These are phyloP conservation scores for Eilema depressum DNA, from an alignment of 2,888 invertebrate species.

Conservation along the genomic window DNA sequence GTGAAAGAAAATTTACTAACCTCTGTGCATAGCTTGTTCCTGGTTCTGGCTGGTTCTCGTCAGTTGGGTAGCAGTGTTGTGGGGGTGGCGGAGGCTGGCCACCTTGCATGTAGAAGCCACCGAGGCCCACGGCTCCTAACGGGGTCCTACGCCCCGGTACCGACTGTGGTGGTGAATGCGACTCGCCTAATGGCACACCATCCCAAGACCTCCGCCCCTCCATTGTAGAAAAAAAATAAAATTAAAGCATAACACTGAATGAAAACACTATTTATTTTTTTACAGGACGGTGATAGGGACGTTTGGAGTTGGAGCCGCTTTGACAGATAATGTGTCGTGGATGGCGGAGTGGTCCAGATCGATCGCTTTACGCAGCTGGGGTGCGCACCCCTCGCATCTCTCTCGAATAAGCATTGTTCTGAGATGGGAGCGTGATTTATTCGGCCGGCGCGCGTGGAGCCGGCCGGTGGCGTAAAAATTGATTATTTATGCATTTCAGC, in stretches of 20 bases:
- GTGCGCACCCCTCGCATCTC: slow-evolving; percentile 86
- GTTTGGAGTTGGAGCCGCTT: slow-evolving; percentile 65
- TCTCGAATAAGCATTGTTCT: slow-evolving; percentile 73
- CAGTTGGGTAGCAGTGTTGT: slow-evolving; percentile 88
- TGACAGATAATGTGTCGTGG: slow-evolving; percentile 75
- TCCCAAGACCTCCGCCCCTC: slow-evolving; percentile 84
- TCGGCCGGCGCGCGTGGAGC: slow-evolving; percentile 63
- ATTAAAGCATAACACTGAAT: slow-evolving; percentile 70
- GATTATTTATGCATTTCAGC: slow-evolving; percentile 58
- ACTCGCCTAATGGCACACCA: slow-evolving; percentile 81
- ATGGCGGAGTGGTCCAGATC: slow-evolving; percentile 79
- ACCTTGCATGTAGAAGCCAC: slow-evolving; percentile 94
- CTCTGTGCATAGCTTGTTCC: slow-evolving; percentile 85
- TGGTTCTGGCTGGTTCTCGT: slow-evolving; percentile 93
- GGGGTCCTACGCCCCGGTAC: slow-evolving; percentile 92
- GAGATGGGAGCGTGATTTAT: slow-evolving; percentile 80
- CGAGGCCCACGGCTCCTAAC: slow-evolving; percentile 93
- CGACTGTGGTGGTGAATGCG: slow-evolving; percentile 87
- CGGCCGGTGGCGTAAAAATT: slow-evolving; percentile 55
- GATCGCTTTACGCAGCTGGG: slow-evolving; percentile 85
- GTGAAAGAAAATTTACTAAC: slow-evolving; percentile 57
- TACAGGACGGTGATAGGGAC: slow-evolving; percentile 49
- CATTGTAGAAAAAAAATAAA: slow-evolving; percentile 67
- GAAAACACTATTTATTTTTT: slow-evolving; percentile 53
- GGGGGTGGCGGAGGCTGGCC: slow-evolving; percentile 84